Evolutionary conservation across 2,888 invertebrate genomes (phyloP).

Genomic region (Dasysyrphus albostriatus): DNA sequence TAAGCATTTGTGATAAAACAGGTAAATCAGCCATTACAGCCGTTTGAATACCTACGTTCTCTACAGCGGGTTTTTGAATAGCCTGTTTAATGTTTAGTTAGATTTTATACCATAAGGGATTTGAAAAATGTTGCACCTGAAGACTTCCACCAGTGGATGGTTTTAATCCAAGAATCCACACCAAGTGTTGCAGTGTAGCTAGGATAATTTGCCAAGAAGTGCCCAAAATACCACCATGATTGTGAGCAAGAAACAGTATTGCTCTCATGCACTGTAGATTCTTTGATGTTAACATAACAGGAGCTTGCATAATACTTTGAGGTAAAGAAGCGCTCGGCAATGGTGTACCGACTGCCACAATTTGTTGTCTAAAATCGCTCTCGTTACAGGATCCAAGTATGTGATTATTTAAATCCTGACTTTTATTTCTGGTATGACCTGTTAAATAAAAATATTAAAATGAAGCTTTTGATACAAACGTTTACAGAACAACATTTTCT

Average conservation of each 20-base stretch:
- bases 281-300: slow-evolving; percentile 98
- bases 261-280: slow-evolving; percentile 98
- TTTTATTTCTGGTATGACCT: slow-evolving; percentile 84
- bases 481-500: slow-evolving; percentile 3
- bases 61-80: slow-evolving; percentile 89
- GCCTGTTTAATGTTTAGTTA: slow-evolving; percentile 84
- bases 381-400: slow-evolving; percentile 85
- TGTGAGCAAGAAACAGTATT: slow-evolving; percentile 93
- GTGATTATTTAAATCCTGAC: slow-evolving; percentile 85
- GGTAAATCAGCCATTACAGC: slow-evolving; percentile 98
- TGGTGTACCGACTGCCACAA: slow-evolving; percentile 98
- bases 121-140: slow-evolving; percentile 83
- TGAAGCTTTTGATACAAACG: not conserved
- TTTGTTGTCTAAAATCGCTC: slow-evolving; percentile 93
- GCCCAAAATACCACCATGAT: slow-evolving; percentile 95
- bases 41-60: slow-evolving; percentile 94
- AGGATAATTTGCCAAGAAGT: slow-evolving; percentile 98
- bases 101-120: not conserved
- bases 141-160: slow-evolving; percentile 97
- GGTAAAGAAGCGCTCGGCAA: slow-evolving; percentile 93
- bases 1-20: slow-evolving; percentile 94
- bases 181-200: slow-evolving; percentile 95
- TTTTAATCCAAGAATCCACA: slow-evolving; percentile 97
- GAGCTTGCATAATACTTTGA: slow-evolving; percentile 86
- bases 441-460: slow-evolving; percentile 18